Base-by-base conservation (phyloP, 2,113 vertebrate species). In the Istiophorus platypterus region DNA sequence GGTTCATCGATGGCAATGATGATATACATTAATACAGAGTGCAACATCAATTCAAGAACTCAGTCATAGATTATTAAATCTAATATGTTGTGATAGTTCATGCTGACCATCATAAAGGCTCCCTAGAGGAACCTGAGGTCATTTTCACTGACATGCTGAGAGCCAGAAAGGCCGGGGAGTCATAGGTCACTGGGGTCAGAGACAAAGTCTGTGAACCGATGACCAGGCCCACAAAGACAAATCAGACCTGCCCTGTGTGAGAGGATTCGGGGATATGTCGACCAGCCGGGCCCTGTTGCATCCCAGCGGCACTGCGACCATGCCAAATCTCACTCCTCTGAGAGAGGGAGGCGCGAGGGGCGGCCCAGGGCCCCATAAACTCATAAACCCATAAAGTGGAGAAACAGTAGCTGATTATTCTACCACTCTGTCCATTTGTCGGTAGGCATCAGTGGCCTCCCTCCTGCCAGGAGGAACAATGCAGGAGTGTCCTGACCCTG, bases 341-440 rank as follows among this genome's bases (percentile, higher is more conserved):
- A 20, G 59, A 79, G 67, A 67, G 54, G 24, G 80, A 73, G 77
- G 66, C 13, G 20, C 58, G 22, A 56, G 80, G 65, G 85, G 72
- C 5, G 26, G 61, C 61, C 39, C 24, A 42, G 34, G 71, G 66
- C 82, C 86, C 74, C 73, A 0, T 87, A 90, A 93, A 90, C 86
- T 62, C 87, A 78, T 88, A 89, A 92, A 89, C 78, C 88, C 84
- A 73, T 85, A 90, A 89, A 91, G 80, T 80, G 82, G 74, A 79
- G 80, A 90, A 91, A 84, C 90, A 88, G 80, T 86, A 84, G 85
- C 89, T 89, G 80, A 93, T 92, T 90, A 87, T 88, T 90, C 84
- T 79, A 84, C 78, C 81, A 78, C 84, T 88, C 80, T 77, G 88
- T 89, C 88, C 86, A 88, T 93, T 93, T 93, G 89, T 89, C 72